Conservation (phyloP, 2,113 vertebrate species). For the Calyptommatus sinebrachiatus region DNA sequence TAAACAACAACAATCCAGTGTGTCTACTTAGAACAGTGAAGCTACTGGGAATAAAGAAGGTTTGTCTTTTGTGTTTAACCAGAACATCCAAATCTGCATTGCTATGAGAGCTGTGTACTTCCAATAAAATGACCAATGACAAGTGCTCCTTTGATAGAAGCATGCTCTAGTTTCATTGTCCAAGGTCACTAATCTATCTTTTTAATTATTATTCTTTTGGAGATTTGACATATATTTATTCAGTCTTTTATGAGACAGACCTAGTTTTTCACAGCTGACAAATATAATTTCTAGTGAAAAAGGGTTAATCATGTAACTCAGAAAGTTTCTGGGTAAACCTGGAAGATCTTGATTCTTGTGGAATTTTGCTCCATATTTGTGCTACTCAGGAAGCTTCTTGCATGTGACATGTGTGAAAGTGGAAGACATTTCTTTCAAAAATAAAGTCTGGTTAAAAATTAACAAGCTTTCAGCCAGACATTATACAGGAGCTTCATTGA, state of each 20-base stretch:
- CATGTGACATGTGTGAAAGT: slow-evolving; percentile 15
- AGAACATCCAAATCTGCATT: background rate
- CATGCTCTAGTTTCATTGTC: background rate
- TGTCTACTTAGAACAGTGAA: slow-evolving; percentile 10
- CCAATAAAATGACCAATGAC: background rate
- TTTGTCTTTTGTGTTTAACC: slow-evolving; percentile 7
- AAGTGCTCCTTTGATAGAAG: background rate
- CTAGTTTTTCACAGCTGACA: slow-evolving; percentile 5
- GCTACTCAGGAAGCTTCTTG: background rate
- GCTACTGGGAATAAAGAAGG: slow-evolving; percentile 11
- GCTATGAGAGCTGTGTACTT: slow-evolving; percentile 6
- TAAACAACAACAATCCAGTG: slow-evolving; percentile 14
- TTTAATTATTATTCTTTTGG: slow-evolving; percentile 17
- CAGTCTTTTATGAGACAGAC: slow-evolving; percentile 39
- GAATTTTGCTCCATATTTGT: slow-evolving; percentile 2
- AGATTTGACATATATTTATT: slow-evolving; percentile 25
- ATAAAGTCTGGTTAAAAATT: slow-evolving; percentile 18
- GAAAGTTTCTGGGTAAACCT: slow-evolving; percentile 17
- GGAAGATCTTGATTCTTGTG: background rate
- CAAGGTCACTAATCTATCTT: background rate
- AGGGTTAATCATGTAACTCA: background rate
- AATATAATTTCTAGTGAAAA: slow-evolving; percentile 10
- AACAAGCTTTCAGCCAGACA: slow-evolving; percentile 5
- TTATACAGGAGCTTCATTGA: slow-evolving; percentile 26
- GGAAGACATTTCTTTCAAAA: background rate